Base-by-base conservation (phyloP, 2,888 invertebrate species). In the Athripsodes cinereus region DNA sequence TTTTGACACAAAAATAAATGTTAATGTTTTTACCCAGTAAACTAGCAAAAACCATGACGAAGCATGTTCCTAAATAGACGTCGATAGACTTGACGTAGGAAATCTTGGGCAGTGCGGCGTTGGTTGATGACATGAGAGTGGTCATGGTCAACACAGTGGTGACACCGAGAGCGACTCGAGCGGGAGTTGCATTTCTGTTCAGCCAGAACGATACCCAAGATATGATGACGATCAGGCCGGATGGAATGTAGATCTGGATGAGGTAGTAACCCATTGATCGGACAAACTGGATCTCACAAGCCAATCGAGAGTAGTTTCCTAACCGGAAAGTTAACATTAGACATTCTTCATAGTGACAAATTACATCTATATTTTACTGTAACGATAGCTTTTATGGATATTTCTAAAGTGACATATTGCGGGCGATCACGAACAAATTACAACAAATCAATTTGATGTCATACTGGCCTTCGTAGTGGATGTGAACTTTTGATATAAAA, bases 11-110 rank as follows among this genome's bases (percentile, higher is more conserved):
- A 13, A n/a, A 13, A 13, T 40, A n/a, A n/a, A n/a, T 40, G 52
- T 52, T 31, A 22, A 20, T 81, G 13, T n/a, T 40, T 47, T 87
- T 84, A 92, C 93, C 94, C 80, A 97, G 81, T 72, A 97, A 82
- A 76, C 95, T 95, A 69, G 96, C 96, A 83, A 96, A 96, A 73
- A 96, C 96, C 96, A 96, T 96, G 74, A 96, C 93, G 90, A 96
- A 96, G 81, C 95, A 96, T 71, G 95, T 96, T 71, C 95, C 95
- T 79, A 96, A 81, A 79, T 95, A 96, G 69, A 96, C 95, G 79
- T 96, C 96, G 76, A 96, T 96, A 68, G 93, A 93, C 78, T 96
- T 96, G 76, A 96, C 94, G 80, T 96, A 96, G 66, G 95, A 95
- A 72, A 96, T 96, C 82, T 98, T 95, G 68, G 98, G 98, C 75